Evolutionary conservation across 2,888 invertebrate species (phyloP), one percentile per base, ranked within the genome.

Genomic region (Chalcis sispes): DNA sequence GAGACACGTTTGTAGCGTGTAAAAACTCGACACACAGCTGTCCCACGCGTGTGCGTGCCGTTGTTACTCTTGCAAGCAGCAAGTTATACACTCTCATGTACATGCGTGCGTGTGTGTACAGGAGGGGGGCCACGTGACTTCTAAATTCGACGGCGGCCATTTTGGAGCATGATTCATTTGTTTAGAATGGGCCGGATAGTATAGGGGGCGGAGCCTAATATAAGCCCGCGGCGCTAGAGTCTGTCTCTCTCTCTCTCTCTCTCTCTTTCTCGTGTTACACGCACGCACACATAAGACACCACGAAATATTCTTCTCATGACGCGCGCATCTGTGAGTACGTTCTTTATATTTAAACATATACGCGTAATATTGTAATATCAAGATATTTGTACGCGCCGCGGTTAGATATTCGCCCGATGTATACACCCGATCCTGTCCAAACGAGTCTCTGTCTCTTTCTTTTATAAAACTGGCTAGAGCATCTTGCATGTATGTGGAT

Each of bases 91-190:
- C n/a, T n/a, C n/a, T n/a, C n/a, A n/a, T 42, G 2, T 42, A 42
- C 15, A 13, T 15, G 15, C 42, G 15, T 42, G 42, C 15, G 42
- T 42, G 36, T 36, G 4, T 36, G 10, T 7, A 36, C 4, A 36
- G 10, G 10, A 42, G 42, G 48, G 40, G 52, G 48, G 36, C 86
- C 87, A 87, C 86, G 88, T 88, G 87, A 88, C 87, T 86, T 88
- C 88, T 88, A 88, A 88, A 88, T 87, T 88, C 87, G 83, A 36
- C 36, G 36, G 36, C 36, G 36, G 36, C 88, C 88, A 88, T 88
- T 88, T 88, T 88, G 86, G 86, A 36, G 85, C 83, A 87, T 88
- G 88, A 88, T 87, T 88, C 88, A 87, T 88, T 88, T 88, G 88
- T 88, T 88, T 88, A 88, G 88, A 88, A 88, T 85, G 87, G 87